Evolutionary conservation across 2,113 vertebrate species (phyloP).

Genomic region (Gila orcuttii): DNA sequence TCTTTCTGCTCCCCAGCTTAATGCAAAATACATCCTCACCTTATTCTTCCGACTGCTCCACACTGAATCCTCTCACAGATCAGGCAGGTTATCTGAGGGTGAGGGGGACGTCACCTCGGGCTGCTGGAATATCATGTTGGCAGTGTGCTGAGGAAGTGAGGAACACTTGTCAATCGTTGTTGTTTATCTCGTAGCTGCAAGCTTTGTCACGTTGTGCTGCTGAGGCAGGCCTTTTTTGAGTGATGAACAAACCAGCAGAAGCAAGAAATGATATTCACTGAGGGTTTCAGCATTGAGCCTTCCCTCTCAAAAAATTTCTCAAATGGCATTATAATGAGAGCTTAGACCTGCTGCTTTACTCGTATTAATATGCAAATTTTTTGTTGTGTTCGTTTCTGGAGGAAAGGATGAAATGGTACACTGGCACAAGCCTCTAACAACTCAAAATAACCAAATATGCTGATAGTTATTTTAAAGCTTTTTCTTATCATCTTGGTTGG

Average conservation of each 20-base stretch:
- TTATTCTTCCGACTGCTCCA: background rate
- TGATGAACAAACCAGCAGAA: constrained; percentile 19
- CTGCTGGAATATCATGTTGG: background rate
- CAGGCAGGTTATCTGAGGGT: constrained; percentile 9
- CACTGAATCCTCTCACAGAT: background rate
- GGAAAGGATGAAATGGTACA: constrained; percentile 17
- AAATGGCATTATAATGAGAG: constrained; percentile 19
- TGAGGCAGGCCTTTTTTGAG: background rate
- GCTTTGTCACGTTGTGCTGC: background rate
- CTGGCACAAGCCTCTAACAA: background rate
- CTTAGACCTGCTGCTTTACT: background rate
- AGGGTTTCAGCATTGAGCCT: background rate
- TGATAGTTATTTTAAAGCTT: background rate
- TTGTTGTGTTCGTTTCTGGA: background rate
- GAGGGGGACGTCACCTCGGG: background rate
- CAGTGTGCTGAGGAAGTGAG: background rate
- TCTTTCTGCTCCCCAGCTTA: constrained; percentile 25
- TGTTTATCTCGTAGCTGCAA: constrained; percentile 27
- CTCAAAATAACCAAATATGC: background rate
- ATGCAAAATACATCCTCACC: constrained; percentile 48
- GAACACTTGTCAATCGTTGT: constrained; percentile 7
- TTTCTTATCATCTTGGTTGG: background rate
- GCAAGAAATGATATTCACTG: background rate
- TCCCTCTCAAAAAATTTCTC: background rate
- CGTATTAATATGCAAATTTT: constrained; percentile 28